Conservation (phyloP, 2,888 invertebrate species). For the Melanostoma scalare region DNA sequence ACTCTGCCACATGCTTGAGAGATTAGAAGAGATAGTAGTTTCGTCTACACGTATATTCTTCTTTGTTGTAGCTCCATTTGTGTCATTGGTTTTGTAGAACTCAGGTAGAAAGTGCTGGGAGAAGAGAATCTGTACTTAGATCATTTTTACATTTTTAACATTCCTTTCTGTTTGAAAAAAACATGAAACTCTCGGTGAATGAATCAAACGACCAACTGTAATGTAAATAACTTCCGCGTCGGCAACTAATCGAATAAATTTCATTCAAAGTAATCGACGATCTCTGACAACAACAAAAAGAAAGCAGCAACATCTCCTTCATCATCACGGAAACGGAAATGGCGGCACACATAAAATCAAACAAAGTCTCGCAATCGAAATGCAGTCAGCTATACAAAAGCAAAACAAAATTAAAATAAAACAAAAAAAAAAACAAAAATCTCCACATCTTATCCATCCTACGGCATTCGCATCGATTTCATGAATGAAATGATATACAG, state of each 20-base stretch:
- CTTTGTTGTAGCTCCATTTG: too few relatives aligned
- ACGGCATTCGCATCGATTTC: conserved; percentile 48
- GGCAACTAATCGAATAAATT: too few relatives aligned
- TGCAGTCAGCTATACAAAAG: conserved; percentile 36
- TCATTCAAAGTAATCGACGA: background rate
- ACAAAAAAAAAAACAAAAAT: conserved; percentile 8
- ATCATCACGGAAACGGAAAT: conserved; percentile 60
- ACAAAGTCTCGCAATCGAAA: conserved; percentile 53
- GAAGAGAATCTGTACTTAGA: too few relatives aligned
- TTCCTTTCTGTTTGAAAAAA: too few relatives aligned
- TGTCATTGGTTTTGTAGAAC: too few relatives aligned
- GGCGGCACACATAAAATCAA: conserved; percentile 56
- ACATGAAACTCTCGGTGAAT: background rate
- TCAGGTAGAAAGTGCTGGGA: too few relatives aligned
- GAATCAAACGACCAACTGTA: background rate
- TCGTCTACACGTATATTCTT: too few relatives aligned
- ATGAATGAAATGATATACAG: conserved; percentile 60
- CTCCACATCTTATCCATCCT: conserved; percentile 27
- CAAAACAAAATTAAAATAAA: conserved; percentile 14
- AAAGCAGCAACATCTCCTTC: conserved; percentile 13
- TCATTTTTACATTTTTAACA: too few relatives aligned
- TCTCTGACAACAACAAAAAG: background rate
- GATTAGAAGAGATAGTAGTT: too few relatives aligned
- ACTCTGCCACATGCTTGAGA: too few relatives aligned
- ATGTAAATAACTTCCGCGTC: conserved; percentile 3